A percentile compares a stretch with the other conserved stretches of the same genome.
These are phyloP conservation scores for Arizona elegans DNA, from an alignment of 2,113 vertebrate species.

Conservation along the genomic window DNA sequence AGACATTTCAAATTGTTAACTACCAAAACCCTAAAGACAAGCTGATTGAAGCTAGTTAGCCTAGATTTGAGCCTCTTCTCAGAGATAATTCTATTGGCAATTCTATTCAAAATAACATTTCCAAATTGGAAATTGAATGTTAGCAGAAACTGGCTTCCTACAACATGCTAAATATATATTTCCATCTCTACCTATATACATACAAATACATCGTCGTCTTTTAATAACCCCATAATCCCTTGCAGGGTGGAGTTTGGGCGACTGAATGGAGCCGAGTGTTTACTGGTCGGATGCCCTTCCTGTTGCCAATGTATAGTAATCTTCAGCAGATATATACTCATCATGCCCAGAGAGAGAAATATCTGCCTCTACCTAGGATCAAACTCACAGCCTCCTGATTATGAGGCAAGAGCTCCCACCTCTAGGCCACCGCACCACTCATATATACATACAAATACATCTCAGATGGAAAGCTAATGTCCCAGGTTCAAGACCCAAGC, in stretches of 20 bases:
- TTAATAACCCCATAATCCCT: too few relatives aligned
- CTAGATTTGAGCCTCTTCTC: conserved; percentile 35
- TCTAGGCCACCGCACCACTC: too few relatives aligned
- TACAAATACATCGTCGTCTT: too few relatives aligned
- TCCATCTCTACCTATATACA: not conserved
- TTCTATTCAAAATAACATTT: conserved; percentile 31
- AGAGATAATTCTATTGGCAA: conserved; percentile 38
- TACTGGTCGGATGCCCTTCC: too few relatives aligned
- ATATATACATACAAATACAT: not conserved
- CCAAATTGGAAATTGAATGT: not conserved
- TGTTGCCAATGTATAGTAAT: too few relatives aligned
- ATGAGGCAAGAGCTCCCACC: too few relatives aligned
- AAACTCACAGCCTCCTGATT: too few relatives aligned
- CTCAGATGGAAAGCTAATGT: not conserved
- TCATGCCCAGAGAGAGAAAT: too few relatives aligned
- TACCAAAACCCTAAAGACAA: conserved; percentile 32
- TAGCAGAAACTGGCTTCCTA: not conserved
- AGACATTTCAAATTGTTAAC: conserved; percentile 18
- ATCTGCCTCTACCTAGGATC: too few relatives aligned
- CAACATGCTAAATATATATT: not conserved
- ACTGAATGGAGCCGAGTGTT: too few relatives aligned
- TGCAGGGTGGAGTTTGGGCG: too few relatives aligned
- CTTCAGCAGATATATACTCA: too few relatives aligned
- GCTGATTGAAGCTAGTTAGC: conserved; percentile 30
- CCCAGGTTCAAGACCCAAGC: not conserved